These are phyloP conservation scores for Drosophila ezoana DNA, from an alignment of 2,888 invertebrate species.

Conservation along the genomic window DNA sequence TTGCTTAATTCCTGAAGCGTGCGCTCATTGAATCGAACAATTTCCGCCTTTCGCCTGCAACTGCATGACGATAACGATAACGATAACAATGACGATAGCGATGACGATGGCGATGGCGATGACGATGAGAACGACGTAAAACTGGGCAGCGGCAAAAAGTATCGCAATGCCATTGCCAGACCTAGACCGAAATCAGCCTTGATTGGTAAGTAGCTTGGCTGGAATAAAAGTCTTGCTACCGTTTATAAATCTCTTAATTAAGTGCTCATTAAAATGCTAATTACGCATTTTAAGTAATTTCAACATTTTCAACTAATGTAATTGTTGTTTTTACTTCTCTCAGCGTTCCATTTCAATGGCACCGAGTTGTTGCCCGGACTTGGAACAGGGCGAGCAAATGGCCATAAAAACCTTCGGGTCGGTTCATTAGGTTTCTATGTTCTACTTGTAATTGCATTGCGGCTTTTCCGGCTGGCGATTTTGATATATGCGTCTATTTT, in stretches of 20 bases:
- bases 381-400: constrained; percentile 27
- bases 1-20: constrained; percentile 42
- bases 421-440: constrained; percentile 40
- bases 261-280: constrained; percentile 64
- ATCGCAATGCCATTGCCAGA: constrained; percentile 4
- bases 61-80: constrained; percentile 37
- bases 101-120: not conserved
- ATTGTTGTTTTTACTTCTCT: constrained; percentile 21
- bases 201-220: constrained; percentile 8
- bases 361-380: constrained; percentile 12
- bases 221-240: constrained; percentile 41
- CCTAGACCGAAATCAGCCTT: constrained; percentile 42
- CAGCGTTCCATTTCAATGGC: constrained; percentile 52
- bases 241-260: constrained; percentile 74
- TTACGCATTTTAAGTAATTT: constrained; percentile 58
- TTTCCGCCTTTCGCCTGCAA: constrained; percentile 71
- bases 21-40: constrained; percentile 36
- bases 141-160: not conserved
- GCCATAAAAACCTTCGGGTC: constrained; percentile 35
- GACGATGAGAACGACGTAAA: constrained; percentile 5
- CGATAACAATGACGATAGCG: constrained; percentile 19
- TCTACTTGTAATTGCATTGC: constrained; percentile 36
- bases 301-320: constrained; percentile 38
- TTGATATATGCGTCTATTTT: constrained; percentile 6
- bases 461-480: constrained; percentile 40